phyloP scores from a whole-genome alignment of 2,113 vertebrate genomes.

The Psophia crepitans region DNA sequence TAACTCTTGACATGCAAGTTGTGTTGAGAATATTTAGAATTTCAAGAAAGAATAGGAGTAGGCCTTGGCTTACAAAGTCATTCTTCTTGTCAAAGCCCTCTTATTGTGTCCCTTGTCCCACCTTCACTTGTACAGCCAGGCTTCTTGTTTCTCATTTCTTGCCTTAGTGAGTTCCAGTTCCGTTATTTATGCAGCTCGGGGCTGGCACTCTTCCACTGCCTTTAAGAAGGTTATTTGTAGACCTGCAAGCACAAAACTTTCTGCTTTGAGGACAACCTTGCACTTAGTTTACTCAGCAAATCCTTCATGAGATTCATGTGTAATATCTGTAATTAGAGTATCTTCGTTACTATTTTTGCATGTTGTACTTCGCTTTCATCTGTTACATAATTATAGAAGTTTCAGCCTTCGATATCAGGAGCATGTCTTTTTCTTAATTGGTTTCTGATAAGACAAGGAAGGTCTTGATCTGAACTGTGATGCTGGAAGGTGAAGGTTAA shows the following conservation, averaged over 20 bases:
- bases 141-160: conserved; percentile 25
- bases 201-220: conserved; percentile 14
- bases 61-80: neutral
- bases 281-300: neutral
- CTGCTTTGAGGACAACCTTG: neutral
- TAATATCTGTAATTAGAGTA: neutral
- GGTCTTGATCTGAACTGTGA: neutral
- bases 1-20: neutral
- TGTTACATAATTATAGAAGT: neutral
- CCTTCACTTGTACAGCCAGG: neutral
- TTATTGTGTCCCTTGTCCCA: neutral
- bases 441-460: neutral
- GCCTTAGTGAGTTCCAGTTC: neutral
- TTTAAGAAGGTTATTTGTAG: conserved; percentile 21
- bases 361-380: neutral
- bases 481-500: neutral
- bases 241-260: neutral
- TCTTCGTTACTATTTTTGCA: neutral
- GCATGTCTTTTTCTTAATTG: neutral
- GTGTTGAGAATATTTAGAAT: neutral
- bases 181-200: conserved; percentile 11
- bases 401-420: neutral
- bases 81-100: conserved; percentile 3
- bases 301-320: neutral
- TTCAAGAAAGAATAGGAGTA: neutral